Conservation (phyloP, 2,797 vertebrate species). For the Propithecus perrieri region DNA sequence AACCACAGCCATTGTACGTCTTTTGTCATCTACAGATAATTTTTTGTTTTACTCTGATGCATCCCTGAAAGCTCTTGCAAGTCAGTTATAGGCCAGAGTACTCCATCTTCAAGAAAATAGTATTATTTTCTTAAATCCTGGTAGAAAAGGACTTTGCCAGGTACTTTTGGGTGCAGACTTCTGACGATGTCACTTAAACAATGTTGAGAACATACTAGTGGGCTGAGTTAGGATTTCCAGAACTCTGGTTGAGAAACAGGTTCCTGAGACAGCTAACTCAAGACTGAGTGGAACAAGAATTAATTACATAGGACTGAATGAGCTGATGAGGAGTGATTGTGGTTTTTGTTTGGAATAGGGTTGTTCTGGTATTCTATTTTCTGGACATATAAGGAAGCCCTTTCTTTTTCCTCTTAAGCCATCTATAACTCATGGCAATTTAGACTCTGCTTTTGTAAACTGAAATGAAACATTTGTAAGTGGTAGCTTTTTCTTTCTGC, state of each 20-base stretch:
- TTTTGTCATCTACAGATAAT: background rate
- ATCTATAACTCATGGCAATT: background rate
- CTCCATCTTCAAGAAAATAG: background rate
- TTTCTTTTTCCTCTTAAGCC: background rate
- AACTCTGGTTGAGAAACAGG: background rate
- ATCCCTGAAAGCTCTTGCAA: background rate
- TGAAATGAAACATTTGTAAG: background rate
- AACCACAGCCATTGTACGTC: background rate
- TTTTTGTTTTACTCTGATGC: background rate
- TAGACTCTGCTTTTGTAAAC: background rate
- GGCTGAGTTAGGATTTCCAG: background rate
- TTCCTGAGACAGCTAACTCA: background rate
- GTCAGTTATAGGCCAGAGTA: background rate
- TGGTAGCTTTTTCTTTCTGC: background rate
- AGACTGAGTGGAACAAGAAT: background rate
- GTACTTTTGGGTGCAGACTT: background rate
- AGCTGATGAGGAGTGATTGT: background rate
- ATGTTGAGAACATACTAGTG: background rate
- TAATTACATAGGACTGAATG: background rate
- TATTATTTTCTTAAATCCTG: background rate
- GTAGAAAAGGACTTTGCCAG: background rate
- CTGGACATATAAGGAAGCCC: background rate
- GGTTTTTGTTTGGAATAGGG: background rate
- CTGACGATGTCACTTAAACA: background rate
- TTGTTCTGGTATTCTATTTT: background rate